Evolutionary conservation across 2,113 vertebrate genomes (phyloP).

Genomic region (Grus americana): DNA sequence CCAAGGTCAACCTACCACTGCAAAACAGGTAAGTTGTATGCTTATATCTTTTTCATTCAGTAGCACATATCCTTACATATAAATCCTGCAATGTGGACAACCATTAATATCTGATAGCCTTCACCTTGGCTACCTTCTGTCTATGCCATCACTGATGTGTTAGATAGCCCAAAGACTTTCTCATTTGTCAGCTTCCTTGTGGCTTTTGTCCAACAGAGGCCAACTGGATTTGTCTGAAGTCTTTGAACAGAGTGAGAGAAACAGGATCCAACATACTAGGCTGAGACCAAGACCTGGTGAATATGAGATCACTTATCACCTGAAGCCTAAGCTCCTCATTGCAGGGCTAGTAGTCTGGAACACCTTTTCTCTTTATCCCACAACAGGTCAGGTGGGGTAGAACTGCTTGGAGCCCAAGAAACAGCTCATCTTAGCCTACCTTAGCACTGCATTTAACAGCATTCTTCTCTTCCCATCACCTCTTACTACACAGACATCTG

Average conservation of each 20-base stretch:
- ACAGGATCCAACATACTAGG: background rate
- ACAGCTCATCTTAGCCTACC: background rate
- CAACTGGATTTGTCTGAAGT: background rate
- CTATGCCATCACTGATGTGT: background rate
- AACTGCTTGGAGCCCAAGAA: background rate
- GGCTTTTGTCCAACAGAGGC: background rate
- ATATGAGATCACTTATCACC: background rate
- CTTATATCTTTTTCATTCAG: background rate
- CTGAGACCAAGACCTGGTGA: background rate
- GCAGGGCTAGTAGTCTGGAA: background rate
- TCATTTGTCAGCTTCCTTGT: background rate
- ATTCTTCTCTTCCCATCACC: background rate
- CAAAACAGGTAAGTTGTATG: background rate
- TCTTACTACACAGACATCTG: background rate
- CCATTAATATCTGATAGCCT: background rate
- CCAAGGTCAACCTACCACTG: background rate
- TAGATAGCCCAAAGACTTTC: background rate
- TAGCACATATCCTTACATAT: background rate
- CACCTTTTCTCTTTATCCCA: background rate
- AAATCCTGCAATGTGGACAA: background rate
- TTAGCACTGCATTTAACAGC: background rate
- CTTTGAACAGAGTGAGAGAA: background rate
- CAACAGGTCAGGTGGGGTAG: background rate
- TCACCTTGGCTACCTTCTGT: background rate
- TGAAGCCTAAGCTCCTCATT: background rate